Evolutionary conservation across 2,888 invertebrate genomes (phyloP).

Genomic region (Tachina lurida): DNA sequence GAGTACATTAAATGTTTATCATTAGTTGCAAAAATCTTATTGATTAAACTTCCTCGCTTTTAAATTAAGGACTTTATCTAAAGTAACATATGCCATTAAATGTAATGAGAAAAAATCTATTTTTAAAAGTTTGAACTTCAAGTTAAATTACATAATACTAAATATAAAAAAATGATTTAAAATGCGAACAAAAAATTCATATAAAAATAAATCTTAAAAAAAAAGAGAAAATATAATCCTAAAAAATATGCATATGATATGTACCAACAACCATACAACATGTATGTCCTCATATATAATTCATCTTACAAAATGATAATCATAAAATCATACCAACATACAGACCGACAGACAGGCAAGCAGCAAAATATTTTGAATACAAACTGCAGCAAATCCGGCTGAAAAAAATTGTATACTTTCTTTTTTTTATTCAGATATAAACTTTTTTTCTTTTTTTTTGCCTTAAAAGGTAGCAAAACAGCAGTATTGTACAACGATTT

Average conservation of each 20-base stretch:
- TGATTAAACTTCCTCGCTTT: not conserved
- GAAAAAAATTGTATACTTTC: slow-evolving; percentile 26
- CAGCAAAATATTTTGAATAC: slow-evolving; percentile 12
- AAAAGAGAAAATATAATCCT: slow-evolving; percentile 6
- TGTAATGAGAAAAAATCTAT: not conserved
- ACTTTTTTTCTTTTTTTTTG: not conserved
- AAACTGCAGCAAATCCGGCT: slow-evolving; percentile 57
- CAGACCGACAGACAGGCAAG: slow-evolving; percentile 25
- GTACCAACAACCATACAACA: not conserved
- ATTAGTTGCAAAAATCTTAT: not conserved
- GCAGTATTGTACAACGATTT: slow-evolving; percentile 58
- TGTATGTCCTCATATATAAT: slow-evolving; percentile 53
- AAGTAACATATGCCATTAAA: not conserved
- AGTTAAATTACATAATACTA: not conserved
- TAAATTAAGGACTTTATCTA: not conserved
- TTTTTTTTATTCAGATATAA: slow-evolving; percentile 23
- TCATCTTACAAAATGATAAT: slow-evolving; percentile 57
- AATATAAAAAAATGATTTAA: not conserved
- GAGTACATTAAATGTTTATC: not conserved
- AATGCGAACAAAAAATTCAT: not conserved
- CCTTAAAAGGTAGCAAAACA: slow-evolving; percentile 36
- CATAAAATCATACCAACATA: slow-evolving; percentile 11
- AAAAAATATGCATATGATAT: slow-evolving; percentile 1
- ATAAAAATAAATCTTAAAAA: not conserved
- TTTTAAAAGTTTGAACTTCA: slow-evolving; percentile 18